phyloP scores from a whole-genome alignment of 2,113 vertebrate genomes.

The Pelusios castaneus region DNA sequence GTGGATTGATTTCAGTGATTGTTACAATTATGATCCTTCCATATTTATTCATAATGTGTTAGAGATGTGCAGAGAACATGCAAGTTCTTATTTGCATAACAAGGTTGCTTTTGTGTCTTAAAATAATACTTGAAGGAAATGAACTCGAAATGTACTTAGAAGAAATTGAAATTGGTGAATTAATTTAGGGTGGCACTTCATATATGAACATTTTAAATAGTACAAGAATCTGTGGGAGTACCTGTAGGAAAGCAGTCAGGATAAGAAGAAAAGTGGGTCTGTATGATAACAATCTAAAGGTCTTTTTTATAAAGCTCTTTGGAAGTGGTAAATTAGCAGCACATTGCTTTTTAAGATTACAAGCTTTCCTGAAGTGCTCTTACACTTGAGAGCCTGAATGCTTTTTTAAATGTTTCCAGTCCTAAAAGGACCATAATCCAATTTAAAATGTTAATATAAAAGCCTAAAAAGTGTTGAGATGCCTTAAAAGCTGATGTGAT shows the following conservation, averaged over 20 bases:
- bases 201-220: background rate
- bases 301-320: conserved; percentile 41
- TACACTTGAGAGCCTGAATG: background rate
- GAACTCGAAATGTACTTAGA: background rate
- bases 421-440: conserved; percentile 1
- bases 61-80: background rate
- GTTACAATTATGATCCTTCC: accelerated
- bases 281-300: conserved; percentile 11
- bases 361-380: conserved; percentile 24
- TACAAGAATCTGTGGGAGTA: background rate
- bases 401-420: background rate
- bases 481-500: conserved; percentile 5
- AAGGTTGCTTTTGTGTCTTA: background rate
- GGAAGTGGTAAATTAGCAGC: conserved; percentile 53
- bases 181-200: background rate
- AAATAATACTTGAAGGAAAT: background rate
- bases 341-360: conserved; percentile 43
- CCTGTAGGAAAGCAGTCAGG: conserved; percentile 1
- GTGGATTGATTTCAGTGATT: background rate
- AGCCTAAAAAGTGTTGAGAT: background rate
- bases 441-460: conserved; percentile 52
- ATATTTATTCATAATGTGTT: conserved; percentile 14
- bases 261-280: background rate
- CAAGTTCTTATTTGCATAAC: background rate
- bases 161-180: background rate